A percentile compares a stretch with the other conserved stretches of the same genome.
phyloP scores from a whole-genome alignment of 2,113 vertebrate genomes.

The Halichoerus grypus region DNA sequence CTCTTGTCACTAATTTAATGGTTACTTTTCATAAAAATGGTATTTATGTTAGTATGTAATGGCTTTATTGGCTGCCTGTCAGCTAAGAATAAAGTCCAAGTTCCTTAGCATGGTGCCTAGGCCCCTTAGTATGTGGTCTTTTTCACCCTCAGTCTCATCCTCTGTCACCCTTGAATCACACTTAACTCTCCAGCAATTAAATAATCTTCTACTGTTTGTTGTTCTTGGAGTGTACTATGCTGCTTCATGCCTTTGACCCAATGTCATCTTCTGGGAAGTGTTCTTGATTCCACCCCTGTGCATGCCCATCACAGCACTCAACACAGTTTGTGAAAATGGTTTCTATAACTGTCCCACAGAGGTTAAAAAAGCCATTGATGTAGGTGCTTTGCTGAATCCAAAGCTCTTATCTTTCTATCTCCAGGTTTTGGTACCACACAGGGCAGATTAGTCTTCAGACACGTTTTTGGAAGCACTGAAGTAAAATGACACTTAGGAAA shows the following conservation, averaged over 20 bases:
- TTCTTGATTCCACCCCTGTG: neutral
- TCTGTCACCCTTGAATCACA: neutral
- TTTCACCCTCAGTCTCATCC: neutral
- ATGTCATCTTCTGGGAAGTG: neutral
- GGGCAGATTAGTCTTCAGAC: neutral
- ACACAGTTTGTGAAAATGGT: neutral
- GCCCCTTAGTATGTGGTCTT: neutral
- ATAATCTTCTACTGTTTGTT: neutral
- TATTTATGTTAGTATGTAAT: neutral
- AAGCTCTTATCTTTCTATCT: neutral
- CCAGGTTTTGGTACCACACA: neutral
- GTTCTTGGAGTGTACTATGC: neutral
- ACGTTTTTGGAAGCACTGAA: neutral
- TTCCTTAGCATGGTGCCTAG: neutral
- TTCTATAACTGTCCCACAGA: neutral
- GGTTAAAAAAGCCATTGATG: neutral
- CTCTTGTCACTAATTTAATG: neutral
- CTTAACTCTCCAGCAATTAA: neutral
- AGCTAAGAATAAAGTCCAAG: neutral
- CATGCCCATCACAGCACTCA: fast-evolving
- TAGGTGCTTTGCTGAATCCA: neutral
- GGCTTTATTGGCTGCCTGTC: neutral
- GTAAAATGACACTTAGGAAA: neutral
- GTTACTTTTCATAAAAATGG: neutral
- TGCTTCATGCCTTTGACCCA: neutral